Evolutionary conservation across 2,888 invertebrate genomes (phyloP).

Genomic region (Bruchidius siliquastri): DNA sequence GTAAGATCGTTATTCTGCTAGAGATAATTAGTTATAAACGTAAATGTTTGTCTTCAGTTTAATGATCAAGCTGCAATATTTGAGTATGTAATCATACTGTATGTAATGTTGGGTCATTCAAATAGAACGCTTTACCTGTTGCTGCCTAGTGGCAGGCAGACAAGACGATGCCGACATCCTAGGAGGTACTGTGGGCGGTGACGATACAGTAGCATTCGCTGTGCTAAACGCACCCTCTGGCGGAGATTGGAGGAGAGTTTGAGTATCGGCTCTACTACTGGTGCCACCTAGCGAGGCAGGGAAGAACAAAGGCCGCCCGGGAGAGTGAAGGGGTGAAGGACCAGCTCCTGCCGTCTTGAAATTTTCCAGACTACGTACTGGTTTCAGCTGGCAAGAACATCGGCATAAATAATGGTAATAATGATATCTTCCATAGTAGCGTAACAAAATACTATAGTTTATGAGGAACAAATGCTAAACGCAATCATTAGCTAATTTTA

Average conservation of each 20-base stretch:
- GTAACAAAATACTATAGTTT: slow-evolving; percentile 2
- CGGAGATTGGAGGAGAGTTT: slow-evolving; percentile 44
- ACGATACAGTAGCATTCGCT: slow-evolving; percentile 25
- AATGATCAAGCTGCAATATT: background rate
- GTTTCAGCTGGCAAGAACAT: slow-evolving; percentile 55
- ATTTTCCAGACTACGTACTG: slow-evolving; percentile 58
- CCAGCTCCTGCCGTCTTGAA: slow-evolving; percentile 43
- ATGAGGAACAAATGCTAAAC: too few species aligned
- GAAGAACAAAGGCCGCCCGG: slow-evolving; percentile 29
- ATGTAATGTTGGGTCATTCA: too few species aligned
- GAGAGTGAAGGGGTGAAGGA: slow-evolving; percentile 31
- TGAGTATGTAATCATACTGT: too few species aligned
- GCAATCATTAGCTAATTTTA: too few species aligned
- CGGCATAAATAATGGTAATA: too few species aligned
- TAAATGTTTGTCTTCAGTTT: too few species aligned
- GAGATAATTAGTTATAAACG: too few species aligned
- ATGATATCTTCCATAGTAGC: slow-evolving; percentile 1
- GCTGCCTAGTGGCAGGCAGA: slow-evolving; percentile 18
- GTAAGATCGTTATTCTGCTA: too few species aligned
- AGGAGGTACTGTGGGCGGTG: slow-evolving; percentile 38
- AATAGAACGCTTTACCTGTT: slow-evolving; percentile 21
- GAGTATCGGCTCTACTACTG: slow-evolving; percentile 35
- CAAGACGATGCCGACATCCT: slow-evolving; percentile 39
- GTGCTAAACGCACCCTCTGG: slow-evolving; percentile 40
- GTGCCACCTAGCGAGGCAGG: slow-evolving; percentile 13